Conservation (phyloP, 2,113 vertebrate species). For the Dissostichus mawsoni region DNA sequence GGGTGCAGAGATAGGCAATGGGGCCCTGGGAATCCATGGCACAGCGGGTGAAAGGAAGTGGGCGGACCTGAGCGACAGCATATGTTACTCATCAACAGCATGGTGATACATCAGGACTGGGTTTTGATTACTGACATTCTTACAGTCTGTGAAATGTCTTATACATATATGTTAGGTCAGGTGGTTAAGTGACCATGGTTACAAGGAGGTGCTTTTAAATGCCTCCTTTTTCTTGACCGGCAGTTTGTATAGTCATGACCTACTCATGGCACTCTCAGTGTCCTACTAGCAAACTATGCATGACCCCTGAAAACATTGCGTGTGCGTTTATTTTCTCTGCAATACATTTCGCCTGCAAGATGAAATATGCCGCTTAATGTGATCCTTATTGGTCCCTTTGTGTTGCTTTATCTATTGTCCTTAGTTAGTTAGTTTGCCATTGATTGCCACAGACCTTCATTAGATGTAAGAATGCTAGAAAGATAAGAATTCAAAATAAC, state of each 20-base stretch:
- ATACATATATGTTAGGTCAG: slow-evolving; percentile 24
- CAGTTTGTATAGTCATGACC: background rate
- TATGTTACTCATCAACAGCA: slow-evolving; percentile 40
- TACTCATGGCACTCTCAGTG: background rate
- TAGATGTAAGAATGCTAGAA: too few species aligned
- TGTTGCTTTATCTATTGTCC: too few species aligned
- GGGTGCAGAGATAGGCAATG: slow-evolving; percentile 55
- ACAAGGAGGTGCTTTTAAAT: slow-evolving; percentile 3
- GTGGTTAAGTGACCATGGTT: slow-evolving; percentile 2
- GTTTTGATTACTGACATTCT: slow-evolving; percentile 40
- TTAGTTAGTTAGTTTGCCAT: too few species aligned
- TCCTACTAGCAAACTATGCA: background rate
- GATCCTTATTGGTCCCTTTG: too few species aligned
- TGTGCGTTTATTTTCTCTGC: too few species aligned
- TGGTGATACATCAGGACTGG: slow-evolving; percentile 28
- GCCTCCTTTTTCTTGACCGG: background rate
- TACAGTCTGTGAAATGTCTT: slow-evolving; percentile 11
- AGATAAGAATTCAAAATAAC: too few species aligned
- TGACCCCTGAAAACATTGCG: slow-evolving; percentile 9
- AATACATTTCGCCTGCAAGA: too few species aligned
- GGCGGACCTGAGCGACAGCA: slow-evolving; percentile 16
- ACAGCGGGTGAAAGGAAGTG: slow-evolving; percentile 37
- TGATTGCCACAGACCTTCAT: too few species aligned
- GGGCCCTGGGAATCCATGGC: slow-evolving; percentile 52
- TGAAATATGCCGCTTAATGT: too few species aligned